Evolutionary conservation across 2,113 vertebrate species (phyloP), one percentile per base, ranked within the genome.

Genomic region (Alethe castanea): DNA sequence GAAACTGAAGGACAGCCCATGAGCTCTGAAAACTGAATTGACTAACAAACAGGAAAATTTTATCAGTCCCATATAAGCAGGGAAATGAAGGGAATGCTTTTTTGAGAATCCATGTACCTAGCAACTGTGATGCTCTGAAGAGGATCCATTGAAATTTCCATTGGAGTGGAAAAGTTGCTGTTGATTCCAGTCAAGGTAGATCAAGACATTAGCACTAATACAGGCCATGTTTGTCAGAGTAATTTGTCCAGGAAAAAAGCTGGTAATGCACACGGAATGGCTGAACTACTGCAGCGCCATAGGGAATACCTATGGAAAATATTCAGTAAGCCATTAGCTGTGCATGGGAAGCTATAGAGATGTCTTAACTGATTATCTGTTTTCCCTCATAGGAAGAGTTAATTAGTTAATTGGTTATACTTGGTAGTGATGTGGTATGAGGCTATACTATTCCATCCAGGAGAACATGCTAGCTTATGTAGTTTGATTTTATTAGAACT

Each of bases 381-480:
- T 91, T 88, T 88, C 14, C 14, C 29, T 82, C 40, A 44, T 1
- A 38, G 16, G 24, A 86, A 40, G 35, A 80, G 22, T 29, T 70
- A 67, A 42, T 81, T 53, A 69, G 28, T n/a, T 69, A 53, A 38
- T 66, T 78, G 26, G 5, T 56, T 62, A 8, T 57, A 19, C 14
- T 26, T 25, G 12, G 9, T 9, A 7, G 9, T 10, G 1, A 9
- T 33, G 5, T 18, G 3, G 0, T 11, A 11, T 56, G 56, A 8
- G 23, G 5, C 23, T 72, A 17, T n/a, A 19, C 8, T 56, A 4
- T 69, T 74, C 22, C 16, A 61, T 40, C 14, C 15, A 56, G 64
- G 31, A 86, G 8, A 94, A 33, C 3, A 3, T 3, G 29, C 16
- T 60, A 42, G 5, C 11, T 81, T 83, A 29, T 28, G 12, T 14